phyloP scores from a whole-genome alignment of 2,888 invertebrate species.

The Eristalis arbustorum region DNA sequence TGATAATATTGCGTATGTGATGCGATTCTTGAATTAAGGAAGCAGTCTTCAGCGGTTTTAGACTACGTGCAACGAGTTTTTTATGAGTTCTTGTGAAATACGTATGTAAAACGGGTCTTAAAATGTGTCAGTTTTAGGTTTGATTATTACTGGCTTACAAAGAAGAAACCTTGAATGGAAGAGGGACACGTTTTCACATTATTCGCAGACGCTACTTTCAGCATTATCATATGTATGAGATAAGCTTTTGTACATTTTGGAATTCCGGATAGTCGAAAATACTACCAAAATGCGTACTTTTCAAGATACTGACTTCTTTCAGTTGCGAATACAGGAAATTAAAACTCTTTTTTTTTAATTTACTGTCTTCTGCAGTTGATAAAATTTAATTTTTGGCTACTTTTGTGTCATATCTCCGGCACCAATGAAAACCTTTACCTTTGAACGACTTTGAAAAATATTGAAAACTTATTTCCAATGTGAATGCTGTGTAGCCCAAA shows the following conservation, averaged over 20 bases:
- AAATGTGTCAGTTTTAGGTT: neutral
- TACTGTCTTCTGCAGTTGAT: no score
- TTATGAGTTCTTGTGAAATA: neutral
- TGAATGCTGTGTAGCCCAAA: no score
- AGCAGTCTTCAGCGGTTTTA: neutral
- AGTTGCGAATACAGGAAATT: no score
- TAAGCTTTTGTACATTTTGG: neutral
- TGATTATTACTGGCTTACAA: neutral
- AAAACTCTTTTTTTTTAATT: no score
- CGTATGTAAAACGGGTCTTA: neutral
- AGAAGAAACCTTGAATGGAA: neutral
- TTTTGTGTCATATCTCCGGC: no score
- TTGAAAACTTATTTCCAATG: no score
- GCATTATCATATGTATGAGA: neutral
- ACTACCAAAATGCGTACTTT: neutral
- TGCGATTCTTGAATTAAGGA: slow-evolving; percentile 29
- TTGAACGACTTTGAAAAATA: no score
- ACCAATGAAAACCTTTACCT: no score
- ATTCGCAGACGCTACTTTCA: neutral
- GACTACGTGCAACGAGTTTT: neutral
- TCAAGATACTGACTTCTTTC: neutral
- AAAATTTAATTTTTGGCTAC: no score
- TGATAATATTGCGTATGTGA: slow-evolving; percentile 17
- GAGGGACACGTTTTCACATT: neutral
- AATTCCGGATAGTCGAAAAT: neutral